Percentiles rank a stretch among this genome's conserved stretches.
These are phyloP conservation scores for Gracilinanus agilis DNA, from an alignment of 2,113 vertebrate genomes.

Conservation along the genomic window DNA sequence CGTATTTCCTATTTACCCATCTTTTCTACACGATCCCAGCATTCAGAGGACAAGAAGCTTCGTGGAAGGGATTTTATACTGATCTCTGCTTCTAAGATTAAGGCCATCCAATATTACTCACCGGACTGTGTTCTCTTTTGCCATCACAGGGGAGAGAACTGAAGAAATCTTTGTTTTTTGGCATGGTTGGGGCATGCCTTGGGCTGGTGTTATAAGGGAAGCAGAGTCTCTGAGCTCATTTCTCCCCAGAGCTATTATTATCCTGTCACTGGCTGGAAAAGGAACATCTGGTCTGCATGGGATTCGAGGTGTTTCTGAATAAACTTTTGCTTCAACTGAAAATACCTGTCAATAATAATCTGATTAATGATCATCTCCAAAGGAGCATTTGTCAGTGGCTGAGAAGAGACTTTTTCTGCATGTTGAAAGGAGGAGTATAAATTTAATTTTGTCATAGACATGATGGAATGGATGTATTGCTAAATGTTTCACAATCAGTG, in stretches of 20 bases:
- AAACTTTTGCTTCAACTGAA: background rate
- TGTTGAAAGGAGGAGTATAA: background rate
- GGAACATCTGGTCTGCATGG: background rate
- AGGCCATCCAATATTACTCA: background rate
- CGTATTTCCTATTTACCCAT: too few species aligned
- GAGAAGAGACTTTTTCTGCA: background rate
- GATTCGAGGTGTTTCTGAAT: background rate
- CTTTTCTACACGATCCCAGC: too few species aligned
- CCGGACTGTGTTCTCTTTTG: background rate
- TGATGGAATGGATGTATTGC: background rate
- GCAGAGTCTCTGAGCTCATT: background rate
- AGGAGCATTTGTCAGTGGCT: background rate
- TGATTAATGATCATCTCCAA: background rate
- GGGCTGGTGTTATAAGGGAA: background rate
- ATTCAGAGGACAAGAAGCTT: too few species aligned
- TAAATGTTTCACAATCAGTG: background rate
- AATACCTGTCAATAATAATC: background rate
- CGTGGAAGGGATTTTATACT: too few species aligned
- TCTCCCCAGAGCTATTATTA: background rate
- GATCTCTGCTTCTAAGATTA: background rate
- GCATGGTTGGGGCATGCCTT: background rate
- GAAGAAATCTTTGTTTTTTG: background rate
- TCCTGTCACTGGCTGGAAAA: background rate
- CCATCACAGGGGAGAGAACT: background rate
- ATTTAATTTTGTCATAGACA: background rate